These are phyloP conservation scores for Alligator mississippiensis DNA, from an alignment of 2,113 vertebrate species.

Conservation along the genomic window DNA sequence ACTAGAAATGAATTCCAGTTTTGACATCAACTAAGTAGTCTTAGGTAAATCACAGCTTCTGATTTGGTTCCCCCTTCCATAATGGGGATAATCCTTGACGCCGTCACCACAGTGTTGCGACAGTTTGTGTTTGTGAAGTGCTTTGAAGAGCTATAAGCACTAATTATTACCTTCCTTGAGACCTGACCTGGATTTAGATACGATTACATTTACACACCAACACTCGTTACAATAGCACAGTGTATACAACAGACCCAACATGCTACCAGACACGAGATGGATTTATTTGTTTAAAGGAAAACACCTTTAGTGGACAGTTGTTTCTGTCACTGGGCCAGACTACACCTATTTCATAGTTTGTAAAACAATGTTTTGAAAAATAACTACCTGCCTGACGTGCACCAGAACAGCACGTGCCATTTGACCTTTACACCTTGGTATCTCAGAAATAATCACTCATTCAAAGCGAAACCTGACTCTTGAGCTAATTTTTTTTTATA, in stretches of 20 bases:
- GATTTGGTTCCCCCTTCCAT: slow-evolving; percentile 44
- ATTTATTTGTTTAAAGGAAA: neutral
- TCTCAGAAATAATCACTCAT: neutral
- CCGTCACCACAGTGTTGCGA: slow-evolving; percentile 37
- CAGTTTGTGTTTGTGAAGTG: slow-evolving; percentile 36
- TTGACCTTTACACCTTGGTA: neutral
- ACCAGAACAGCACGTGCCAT: neutral
- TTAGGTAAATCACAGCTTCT: slow-evolving; percentile 36
- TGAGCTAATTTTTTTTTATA: neutral
- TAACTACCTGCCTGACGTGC: neutral
- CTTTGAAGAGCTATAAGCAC: slow-evolving; percentile 60
- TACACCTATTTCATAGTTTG: neutral
- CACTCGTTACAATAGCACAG: slow-evolving; percentile 12
- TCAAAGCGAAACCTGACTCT: slow-evolving; percentile 1
- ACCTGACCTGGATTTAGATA: slow-evolving; percentile 65
- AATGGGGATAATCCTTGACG: slow-evolving; percentile 12
- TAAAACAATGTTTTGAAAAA: neutral
- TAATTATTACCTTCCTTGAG: slow-evolving; percentile 71
- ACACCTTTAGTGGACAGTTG: neutral
- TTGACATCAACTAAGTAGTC: slow-evolving; percentile 42
- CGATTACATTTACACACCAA: slow-evolving; percentile 47
- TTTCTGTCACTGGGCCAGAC: slow-evolving; percentile 21
- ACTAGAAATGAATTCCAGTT: slow-evolving; percentile 44
- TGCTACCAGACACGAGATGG: slow-evolving; percentile 5
- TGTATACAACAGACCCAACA: slow-evolving; percentile 15